Conservation (phyloP, 2,113 vertebrate species). For the Brachyhypopomus occidentalis region DNA sequence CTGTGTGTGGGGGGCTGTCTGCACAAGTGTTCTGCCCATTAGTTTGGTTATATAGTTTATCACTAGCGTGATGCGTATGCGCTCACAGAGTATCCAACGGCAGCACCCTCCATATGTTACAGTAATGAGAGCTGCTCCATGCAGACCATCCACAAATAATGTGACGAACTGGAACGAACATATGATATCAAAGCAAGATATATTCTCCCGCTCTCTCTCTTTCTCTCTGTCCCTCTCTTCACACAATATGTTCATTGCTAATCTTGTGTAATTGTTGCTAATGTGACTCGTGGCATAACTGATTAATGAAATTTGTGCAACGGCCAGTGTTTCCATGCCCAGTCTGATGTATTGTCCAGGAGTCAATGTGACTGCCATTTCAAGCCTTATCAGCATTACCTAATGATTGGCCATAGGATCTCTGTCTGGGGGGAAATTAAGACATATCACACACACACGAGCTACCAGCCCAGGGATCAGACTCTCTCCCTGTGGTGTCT, state of each 20-base stretch:
- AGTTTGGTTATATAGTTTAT: slow-evolving; percentile 22
- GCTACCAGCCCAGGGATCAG: slow-evolving; percentile 27
- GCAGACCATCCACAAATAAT: slow-evolving; percentile 48
- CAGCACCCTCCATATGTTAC: slow-evolving; percentile 45
- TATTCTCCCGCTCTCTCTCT: neutral
- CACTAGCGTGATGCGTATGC: slow-evolving; percentile 18
- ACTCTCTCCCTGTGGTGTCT: neutral
- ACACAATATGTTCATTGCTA: slow-evolving; percentile 12
- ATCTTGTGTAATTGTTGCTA: slow-evolving; percentile 34
- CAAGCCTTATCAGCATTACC: slow-evolving; percentile 26
- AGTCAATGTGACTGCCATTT: slow-evolving; percentile 27
- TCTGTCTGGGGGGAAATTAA: slow-evolving; percentile 53
- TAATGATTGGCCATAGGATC: slow-evolving; percentile 45
- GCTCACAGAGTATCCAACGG: slow-evolving; percentile 54
- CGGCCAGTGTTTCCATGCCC: slow-evolving; percentile 45
- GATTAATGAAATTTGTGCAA: slow-evolving; percentile 48
- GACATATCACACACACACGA: slow-evolving; percentile 46
- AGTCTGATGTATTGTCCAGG: slow-evolving; percentile 44
- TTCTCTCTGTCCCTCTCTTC: slow-evolving; percentile 2
- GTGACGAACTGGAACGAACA: neutral
- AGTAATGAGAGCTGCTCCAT: slow-evolving; percentile 51
- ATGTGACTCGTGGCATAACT: slow-evolving; percentile 28
- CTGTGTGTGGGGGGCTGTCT: slow-evolving; percentile 10
- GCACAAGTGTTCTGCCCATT: slow-evolving; percentile 24
- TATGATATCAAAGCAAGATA: no score